Evolutionary conservation across 2,113 vertebrate genomes (phyloP).

Genomic region (Donacobius atricapilla): DNA sequence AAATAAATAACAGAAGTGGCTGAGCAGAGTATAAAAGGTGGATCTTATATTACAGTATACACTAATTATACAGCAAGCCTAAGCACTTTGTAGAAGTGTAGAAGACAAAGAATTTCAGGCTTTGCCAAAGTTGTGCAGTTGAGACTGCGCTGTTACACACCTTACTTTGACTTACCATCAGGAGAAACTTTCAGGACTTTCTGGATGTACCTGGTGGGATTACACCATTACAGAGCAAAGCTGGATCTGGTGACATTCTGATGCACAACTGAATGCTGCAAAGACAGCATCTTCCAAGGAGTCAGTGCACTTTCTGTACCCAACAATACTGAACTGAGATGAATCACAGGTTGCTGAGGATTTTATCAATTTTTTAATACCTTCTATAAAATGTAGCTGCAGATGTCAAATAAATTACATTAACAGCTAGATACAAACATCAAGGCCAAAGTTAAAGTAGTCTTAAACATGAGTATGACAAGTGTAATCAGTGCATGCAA

Average conservation of each 20-base stretch:
- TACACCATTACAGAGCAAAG: background rate
- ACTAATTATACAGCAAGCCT: background rate
- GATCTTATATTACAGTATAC: background rate
- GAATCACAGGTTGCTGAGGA: background rate
- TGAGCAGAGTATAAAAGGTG: background rate
- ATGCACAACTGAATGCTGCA: background rate
- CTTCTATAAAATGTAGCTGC: background rate
- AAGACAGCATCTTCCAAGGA: background rate
- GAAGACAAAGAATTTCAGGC: background rate
- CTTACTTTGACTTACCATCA: background rate
- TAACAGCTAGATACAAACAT: background rate
- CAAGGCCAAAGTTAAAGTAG: background rate
- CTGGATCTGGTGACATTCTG: background rate
- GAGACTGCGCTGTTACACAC: background rate
- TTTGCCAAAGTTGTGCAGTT: background rate
- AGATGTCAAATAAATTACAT: background rate
- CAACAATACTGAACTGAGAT: background rate
- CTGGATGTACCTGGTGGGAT: background rate
- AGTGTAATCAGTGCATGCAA: background rate
- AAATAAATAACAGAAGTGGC: background rate
- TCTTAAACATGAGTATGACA: background rate
- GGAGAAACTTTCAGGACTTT: background rate
- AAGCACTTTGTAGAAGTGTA: background rate
- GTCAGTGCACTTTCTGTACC: background rate
- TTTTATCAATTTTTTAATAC: background rate